A percentile compares a stretch with the other conserved stretches of the same genome.
Conservation (phyloP, 2,797 vertebrate species). For the Scarus forsteni region DNA sequence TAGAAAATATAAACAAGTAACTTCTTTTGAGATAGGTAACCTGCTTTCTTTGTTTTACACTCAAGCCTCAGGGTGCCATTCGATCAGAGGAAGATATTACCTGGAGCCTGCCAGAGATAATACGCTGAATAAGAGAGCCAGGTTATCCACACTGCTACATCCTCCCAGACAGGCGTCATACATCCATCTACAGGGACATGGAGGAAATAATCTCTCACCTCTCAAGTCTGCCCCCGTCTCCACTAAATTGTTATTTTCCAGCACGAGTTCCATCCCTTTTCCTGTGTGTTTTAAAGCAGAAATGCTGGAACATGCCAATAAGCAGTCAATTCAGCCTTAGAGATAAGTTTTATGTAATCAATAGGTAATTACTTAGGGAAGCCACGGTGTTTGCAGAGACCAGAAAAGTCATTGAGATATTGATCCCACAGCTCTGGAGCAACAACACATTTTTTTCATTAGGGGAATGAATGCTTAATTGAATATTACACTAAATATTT, state of each 20-base stretch:
- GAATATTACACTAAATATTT: conserved; percentile 14
- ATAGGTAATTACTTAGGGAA: conserved; percentile 64
- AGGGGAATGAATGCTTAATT: conserved; percentile 24
- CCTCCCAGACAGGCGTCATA: conserved; percentile 41
- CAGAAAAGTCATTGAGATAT: conserved; percentile 41
- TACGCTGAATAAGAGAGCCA: conserved; percentile 47
- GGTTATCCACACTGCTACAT: conserved; percentile 58
- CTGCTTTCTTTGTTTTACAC: conserved; percentile 2
- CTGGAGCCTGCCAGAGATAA: conserved; percentile 56
- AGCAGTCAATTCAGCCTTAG: conserved; percentile 6
- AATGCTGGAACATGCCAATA: conserved; percentile 12
- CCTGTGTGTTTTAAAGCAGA: conserved; percentile 10
- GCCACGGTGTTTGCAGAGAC: conserved; percentile 20
- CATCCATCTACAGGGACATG: conserved; percentile 40
- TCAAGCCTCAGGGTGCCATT: conserved; percentile 36
- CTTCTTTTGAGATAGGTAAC: conserved; percentile 6
- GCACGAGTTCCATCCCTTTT: conserved; percentile 8
- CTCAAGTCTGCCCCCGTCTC: conserved; percentile 8
- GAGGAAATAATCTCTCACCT: conserved; percentile 46
- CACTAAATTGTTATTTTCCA: conserved; percentile 21
- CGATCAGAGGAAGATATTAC: conserved; percentile 48
- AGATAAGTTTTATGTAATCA: conserved; percentile 51
- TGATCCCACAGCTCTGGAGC: conserved; percentile 34
- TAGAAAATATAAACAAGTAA: conserved; percentile 1
- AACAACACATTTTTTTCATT: conserved; percentile 35